phyloP scores from a whole-genome alignment of 2,888 invertebrate genomes.

The Stenotaenia linearis region DNA sequence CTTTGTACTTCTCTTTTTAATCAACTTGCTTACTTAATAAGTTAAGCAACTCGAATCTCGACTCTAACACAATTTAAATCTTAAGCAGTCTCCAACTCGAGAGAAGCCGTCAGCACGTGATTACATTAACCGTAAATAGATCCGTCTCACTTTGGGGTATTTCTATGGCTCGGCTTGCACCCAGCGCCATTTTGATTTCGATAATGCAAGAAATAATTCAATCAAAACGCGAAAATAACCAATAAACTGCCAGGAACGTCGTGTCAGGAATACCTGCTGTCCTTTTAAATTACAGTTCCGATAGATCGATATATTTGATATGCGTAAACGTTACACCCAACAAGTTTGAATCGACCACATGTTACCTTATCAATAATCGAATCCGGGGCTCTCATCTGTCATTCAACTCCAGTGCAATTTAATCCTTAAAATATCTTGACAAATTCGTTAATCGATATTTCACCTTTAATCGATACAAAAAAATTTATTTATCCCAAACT shows the following conservation, averaged over 20 bases:
- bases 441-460: not conserved
- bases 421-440: not conserved
- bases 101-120: not conserved
- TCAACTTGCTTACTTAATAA: no score
- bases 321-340: not conserved
- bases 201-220: not conserved
- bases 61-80: not conserved
- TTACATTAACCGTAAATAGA: not conserved
- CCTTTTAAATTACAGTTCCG: not conserved
- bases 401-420: not conserved
- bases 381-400: not conserved
- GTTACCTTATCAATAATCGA: not conserved
- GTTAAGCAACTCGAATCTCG: not conserved
- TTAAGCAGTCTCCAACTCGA: not conserved
- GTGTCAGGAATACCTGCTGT: not conserved
- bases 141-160: not conserved
- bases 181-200: not conserved
- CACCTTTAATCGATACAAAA: not conserved
- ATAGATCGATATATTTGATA: not conserved
- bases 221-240: not conserved
- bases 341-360: not conserved
- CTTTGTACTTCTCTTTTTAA: not conserved
- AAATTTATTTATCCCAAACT: not conserved
- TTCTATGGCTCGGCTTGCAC: not conserved
- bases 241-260: not conserved